Base-by-base conservation (phyloP, 2,888 invertebrate species). In the Oconnorella tubifera region DNA sequence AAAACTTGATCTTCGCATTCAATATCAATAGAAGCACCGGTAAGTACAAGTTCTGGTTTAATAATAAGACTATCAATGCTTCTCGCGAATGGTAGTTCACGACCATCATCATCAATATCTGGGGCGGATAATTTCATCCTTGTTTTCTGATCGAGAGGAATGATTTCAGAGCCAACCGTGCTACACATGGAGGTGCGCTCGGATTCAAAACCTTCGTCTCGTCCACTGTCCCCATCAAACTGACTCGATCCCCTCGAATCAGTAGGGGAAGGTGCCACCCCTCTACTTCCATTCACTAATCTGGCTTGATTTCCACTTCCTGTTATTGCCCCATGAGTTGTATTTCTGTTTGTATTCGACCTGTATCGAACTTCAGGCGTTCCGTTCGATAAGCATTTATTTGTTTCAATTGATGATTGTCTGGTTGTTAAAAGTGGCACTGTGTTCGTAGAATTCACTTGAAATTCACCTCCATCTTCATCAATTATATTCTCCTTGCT, bases 191-290 rank as follows among this genome's bases (percentile, higher is more conserved):
- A 79, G 0, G 80, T 78, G 53, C 80, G 70, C 61, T 78, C 78
- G 3, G 76, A 76, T 61, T 79, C 79, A 68, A 79, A 79, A 27
- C 79, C 79, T 69, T 79, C 78, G 66, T 79, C 79, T 33, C 75
- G 48, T 3, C 51, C 51, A 19, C 49, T 50, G 60, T 55, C 60
- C 10, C 23, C 25, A 4, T 51, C 53, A 27, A 19, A 51, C 53
- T 51, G 53, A 25, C 53, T 23, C 53, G 53, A 51, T 19, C 53
- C 53, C 4, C 53, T 19, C 6, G 53, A 51, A 51, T 27, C 25
- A 6, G 53, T 51, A 19, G 53, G 53, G 10, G 53, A 51, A 6
- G 53, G 53, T 6, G 25, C 53, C 53, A 51, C 53, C 6, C 25
- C 53, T 25, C 53, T 10, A 27, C 53, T 51, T 6, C 53, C 25